Evolutionary conservation across 53 echinoderm and acorn worm genomes (phyloP), one percentile per base, ranked within the genome.

Genomic region (Temnopleurus reevesii): DNA sequence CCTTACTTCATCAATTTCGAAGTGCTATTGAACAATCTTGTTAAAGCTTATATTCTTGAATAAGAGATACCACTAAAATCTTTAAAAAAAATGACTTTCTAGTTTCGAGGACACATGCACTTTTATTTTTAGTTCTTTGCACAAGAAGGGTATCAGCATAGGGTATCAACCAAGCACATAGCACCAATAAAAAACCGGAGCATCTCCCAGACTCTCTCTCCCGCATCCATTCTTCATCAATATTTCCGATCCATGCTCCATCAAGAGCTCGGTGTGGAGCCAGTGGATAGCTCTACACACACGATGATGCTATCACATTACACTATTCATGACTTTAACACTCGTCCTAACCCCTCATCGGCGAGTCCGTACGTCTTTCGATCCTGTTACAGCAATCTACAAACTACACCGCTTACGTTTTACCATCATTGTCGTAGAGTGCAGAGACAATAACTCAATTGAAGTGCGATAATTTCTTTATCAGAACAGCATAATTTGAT

Each of bases 301-400:
- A 71, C 71, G 71, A 8, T 71, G 38, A 71, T 21, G 23, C 71
- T 71, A 71, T 71, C 71, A 71, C 41, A 71, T 71, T 71, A 71
- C 71, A 36, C 71, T 71, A 71, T 71, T 71, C 71, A 71, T 71
- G 71, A 71, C 71, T 71, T 71, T 71, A 71, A 41, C 71, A 71
- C 41, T 71, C 71, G 36, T 71, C 19, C 21, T 71, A 36, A 71
- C 71, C 18, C n/a, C 71, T 41, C 71, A 71, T 71, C 71, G 36
- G 41, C 43, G 41, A 71, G 43, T 71, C 71, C 71, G 23, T 71
- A 71, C 23, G 38, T n/a, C 41, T 38, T 41, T 8, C 71, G 43
- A 71, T 71, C 71, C 71, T 38, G 71, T 38, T 41, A 71, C 8
- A 35, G n/a, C 21, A 10, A n/a, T n/a, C n/a, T n/a, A n/a, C n/a